phyloP scores from a whole-genome alignment of 2,888 invertebrate genomes.

The Meloe dianella region DNA sequence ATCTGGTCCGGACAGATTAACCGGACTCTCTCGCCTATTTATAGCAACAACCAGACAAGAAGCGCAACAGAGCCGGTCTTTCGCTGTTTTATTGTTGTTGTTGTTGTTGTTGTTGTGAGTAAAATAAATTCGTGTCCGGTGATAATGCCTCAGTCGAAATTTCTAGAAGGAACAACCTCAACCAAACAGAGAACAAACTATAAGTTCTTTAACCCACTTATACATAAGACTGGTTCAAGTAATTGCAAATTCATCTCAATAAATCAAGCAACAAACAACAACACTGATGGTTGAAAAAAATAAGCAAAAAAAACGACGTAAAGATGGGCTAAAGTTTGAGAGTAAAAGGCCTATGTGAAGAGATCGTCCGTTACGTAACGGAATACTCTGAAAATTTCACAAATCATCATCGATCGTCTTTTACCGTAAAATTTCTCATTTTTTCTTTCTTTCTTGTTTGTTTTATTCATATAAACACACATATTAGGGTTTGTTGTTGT shows the following conservation, averaged over 20 bases:
- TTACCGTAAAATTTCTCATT: not conserved
- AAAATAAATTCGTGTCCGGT: conserved; percentile 16
- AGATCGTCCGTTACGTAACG: not conserved
- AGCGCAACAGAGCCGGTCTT: conserved; percentile 23
- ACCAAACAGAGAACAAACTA: too few relatives aligned
- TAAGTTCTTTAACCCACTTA: not conserved
- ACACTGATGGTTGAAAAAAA: too few relatives aligned
- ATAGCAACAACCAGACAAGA: conserved; percentile 26
- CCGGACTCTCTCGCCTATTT: conserved; percentile 30
- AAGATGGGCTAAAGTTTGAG: not conserved
- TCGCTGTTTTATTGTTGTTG: conserved; percentile 6
- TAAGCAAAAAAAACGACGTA: too few relatives aligned
- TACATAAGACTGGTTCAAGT: not conserved
- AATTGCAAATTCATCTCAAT: not conserved
- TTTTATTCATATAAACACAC: not conserved
- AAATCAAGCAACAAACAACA: not conserved
- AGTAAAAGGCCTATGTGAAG: not conserved
- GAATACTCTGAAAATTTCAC: not conserved
- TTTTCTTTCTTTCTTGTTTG: not conserved
- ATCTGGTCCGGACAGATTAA: conserved; percentile 30
- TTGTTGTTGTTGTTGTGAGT: not conserved
- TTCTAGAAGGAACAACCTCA: not conserved
- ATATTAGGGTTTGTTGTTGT: not conserved
- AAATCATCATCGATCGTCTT: not conserved
- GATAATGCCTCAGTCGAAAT: not conserved